A percentile compares a stretch with the other conserved stretches of the same genome.
Conservation (phyloP, 1,140 invertebrate species). For the Luehdorfia chinensis region DNA sequence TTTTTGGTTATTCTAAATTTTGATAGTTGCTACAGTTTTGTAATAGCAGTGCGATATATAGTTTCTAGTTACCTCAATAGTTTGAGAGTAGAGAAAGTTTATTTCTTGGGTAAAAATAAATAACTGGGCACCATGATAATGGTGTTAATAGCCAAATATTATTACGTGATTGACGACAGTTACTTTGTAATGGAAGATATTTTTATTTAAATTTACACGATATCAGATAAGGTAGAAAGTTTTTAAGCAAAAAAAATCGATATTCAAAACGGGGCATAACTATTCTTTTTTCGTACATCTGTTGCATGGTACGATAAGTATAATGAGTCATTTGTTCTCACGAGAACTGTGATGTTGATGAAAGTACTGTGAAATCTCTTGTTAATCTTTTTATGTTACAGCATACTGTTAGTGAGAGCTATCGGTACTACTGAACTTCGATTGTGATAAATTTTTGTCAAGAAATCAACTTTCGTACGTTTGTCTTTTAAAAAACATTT, state of each 20-base stretch:
- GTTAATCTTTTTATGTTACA: constrained; percentile 10
- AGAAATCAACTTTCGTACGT: too few species aligned
- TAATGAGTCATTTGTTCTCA: constrained; percentile 18
- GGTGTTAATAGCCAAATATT: constrained; percentile 15
- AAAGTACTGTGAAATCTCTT: constrained; percentile 18
- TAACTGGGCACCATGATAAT: constrained; percentile 10
- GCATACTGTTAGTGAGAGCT: constrained; percentile 14
- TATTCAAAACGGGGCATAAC: constrained; percentile 1
- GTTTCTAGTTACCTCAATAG: too few species aligned
- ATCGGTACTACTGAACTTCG: not conserved
- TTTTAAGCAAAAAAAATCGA: constrained; percentile 2
- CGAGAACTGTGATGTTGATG: constrained; percentile 13
- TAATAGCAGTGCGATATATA: too few species aligned
- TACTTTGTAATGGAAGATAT: constrained; percentile 3
- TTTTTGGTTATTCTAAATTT: too few species aligned
- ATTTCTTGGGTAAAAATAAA: constrained; percentile 8
- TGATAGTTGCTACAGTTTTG: too few species aligned
- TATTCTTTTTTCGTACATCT: not conserved
- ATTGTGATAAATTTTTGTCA: not conserved
- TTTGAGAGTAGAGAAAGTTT: constrained; percentile 13
- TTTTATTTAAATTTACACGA: constrained; percentile 6
- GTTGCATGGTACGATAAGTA: constrained; percentile 1
- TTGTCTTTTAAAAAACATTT: too few species aligned
- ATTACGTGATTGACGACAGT: constrained; percentile 5
- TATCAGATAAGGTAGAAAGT: constrained; percentile 8